phyloP scores from a whole-genome alignment of 2,797 vertebrate genomes.

The Limosa lapponica region DNA sequence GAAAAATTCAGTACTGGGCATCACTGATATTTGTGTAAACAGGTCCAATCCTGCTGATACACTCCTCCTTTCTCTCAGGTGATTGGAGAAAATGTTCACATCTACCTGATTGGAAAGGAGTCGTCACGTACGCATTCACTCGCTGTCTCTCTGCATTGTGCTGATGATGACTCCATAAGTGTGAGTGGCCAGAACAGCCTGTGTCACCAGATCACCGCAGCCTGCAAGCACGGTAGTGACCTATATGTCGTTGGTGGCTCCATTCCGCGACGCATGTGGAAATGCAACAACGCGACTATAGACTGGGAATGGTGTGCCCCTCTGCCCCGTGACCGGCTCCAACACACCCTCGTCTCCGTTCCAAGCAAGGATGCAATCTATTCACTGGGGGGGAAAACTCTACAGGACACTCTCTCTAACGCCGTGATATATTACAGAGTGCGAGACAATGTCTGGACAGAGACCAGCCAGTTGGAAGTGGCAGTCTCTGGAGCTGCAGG shows the following conservation, averaged over 20 bases:
- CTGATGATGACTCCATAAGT: constrained; percentile 92
- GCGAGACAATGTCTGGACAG: constrained; percentile 96
- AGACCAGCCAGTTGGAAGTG: constrained; percentile 94
- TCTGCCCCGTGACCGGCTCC: constrained; percentile 93
- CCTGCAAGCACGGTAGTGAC: constrained; percentile 95
- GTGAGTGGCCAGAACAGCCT: constrained; percentile 97
- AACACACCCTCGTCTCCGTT: constrained; percentile 95
- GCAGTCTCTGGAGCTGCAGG: constrained; percentile 94
- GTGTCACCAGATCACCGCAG: constrained; percentile 97
- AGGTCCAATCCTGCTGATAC: background rate
- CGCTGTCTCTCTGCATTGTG: constrained; percentile 94
- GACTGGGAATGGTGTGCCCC: constrained; percentile 99
- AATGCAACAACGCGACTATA: constrained; percentile 98
- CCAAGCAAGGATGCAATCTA: constrained; percentile 92
- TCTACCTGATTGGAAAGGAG: constrained; percentile 98
- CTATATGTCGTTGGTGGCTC: constrained; percentile 97
- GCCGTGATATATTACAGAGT: constrained; percentile 97
- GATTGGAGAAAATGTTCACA: constrained; percentile 97
- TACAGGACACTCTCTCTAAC: constrained; percentile 96
- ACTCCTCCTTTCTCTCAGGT: constrained; percentile 79
- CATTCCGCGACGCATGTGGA: constrained; percentile 98
- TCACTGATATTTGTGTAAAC: background rate
- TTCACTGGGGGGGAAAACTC: constrained; percentile 94
- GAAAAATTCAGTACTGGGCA: background rate
- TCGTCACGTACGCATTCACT: constrained; percentile 94